Percentiles rank a stretch among this genome's conserved stretches.
Evolutionary conservation across 2,888 invertebrate genomes (phyloP).

Genomic region (Metopia argyrocephala): DNA sequence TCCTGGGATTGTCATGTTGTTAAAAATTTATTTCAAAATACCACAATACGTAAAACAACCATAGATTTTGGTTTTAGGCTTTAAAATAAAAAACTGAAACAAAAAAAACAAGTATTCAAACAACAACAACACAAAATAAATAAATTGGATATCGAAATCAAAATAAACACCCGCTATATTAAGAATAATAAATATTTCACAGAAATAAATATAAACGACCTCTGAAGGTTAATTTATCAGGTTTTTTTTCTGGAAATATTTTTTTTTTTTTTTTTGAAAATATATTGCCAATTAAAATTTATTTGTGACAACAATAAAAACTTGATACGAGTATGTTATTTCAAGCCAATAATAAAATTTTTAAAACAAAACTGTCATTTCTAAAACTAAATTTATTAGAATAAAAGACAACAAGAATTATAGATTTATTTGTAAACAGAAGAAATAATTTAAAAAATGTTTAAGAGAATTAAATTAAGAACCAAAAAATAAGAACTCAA

Average conservation of each 20-base stretch:
- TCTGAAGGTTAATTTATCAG: conserved; percentile 55
- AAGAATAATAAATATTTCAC: conserved; percentile 44
- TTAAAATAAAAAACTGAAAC: conserved; percentile 29
- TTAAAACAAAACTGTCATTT: not conserved
- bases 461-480: too few relatives aligned
- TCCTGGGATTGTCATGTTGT: conserved; percentile 50
- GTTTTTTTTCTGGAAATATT: not conserved
- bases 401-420: too few relatives aligned
- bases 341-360: not conserved
- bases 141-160: too few relatives aligned
- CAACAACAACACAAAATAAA: not conserved
- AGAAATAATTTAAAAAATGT: too few relatives aligned
- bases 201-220: conserved; percentile 35
- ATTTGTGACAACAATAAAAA: not conserved
- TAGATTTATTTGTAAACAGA: too few relatives aligned
- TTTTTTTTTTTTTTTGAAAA: not conserved
- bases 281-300: conserved; percentile 46
- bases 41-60: conserved; percentile 8
- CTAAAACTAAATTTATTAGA: not conserved
- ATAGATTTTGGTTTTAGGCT: conserved; percentile 55
- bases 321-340: not conserved
- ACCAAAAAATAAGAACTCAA: too few relatives aligned
- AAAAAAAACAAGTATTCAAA: not conserved
- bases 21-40: conserved; percentile 49
- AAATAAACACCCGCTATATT: conserved; percentile 53